phyloP scores from a whole-genome alignment of 1,140 invertebrate species.

The Heliconius hermathena region DNA sequence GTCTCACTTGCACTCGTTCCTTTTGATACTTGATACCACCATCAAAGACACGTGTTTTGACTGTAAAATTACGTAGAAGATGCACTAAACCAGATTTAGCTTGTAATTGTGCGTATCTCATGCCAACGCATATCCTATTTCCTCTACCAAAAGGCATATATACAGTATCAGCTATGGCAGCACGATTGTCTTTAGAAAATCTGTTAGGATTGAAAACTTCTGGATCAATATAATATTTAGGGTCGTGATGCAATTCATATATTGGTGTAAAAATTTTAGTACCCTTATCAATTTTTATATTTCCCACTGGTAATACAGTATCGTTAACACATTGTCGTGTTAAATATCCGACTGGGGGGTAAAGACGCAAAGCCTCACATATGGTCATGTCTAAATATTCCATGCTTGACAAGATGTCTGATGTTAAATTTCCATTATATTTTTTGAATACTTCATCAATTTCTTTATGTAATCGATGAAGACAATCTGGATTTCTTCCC shows the following conservation, averaged over 20 bases:
- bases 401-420: conserved; percentile 60
- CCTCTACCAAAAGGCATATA: conserved; percentile 85
- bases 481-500: conserved; percentile 80
- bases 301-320: conserved; percentile 50
- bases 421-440: conserved; percentile 58
- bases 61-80: conserved; percentile 57
- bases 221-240: conserved; percentile 67
- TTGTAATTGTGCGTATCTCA: conserved; percentile 79
- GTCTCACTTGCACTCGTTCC: conserved; percentile 44
- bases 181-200: conserved; percentile 59
- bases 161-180: conserved; percentile 43
- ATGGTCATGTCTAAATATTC: conserved; percentile 68
- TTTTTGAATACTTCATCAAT: conserved; percentile 75
- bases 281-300: conserved; percentile 54
- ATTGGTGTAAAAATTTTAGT: conserved; percentile 54
- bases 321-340: conserved; percentile 43
- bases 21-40: conserved; percentile 41
- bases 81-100: conserved; percentile 63
- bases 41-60: conserved; percentile 39
- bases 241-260: conserved; percentile 63
- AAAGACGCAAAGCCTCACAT: conserved; percentile 74
- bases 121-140: conserved; percentile 83
- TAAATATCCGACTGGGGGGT: conserved; percentile 62
- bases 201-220: conserved; percentile 76
- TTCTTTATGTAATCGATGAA: conserved; percentile 82